phyloP scores from a whole-genome alignment of 2,888 invertebrate species.

The Clostera curtula region DNA sequence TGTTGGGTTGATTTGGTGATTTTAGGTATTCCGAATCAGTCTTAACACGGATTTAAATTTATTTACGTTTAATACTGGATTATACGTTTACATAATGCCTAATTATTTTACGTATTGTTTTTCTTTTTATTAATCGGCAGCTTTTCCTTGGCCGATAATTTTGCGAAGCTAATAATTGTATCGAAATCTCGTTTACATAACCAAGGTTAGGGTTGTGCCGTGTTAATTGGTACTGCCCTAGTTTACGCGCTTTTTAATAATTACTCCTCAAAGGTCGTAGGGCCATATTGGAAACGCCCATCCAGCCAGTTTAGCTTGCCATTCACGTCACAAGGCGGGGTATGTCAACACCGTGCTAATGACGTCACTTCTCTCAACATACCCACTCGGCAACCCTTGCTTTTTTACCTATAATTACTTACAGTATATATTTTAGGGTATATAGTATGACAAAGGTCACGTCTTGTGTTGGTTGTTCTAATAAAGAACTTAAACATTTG shows the following conservation, averaged over 20 bases:
- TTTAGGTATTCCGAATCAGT: too few relatives aligned
- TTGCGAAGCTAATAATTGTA: too few relatives aligned
- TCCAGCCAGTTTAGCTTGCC: slow-evolving; percentile 35
- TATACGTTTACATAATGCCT: too few relatives aligned
- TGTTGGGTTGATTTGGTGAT: too few relatives aligned
- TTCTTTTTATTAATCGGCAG: too few relatives aligned
- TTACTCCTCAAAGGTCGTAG: slow-evolving; percentile 18
- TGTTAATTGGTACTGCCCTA: too few relatives aligned
- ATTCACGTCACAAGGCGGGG: slow-evolving; percentile 61
- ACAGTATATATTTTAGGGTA: slow-evolving; percentile 27
- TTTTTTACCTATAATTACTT: slow-evolving; percentile 50
- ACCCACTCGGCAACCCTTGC: slow-evolving; percentile 56
- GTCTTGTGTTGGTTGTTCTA: slow-evolving; percentile 6
- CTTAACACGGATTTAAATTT: too few relatives aligned
- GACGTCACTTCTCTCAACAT: slow-evolving; percentile 66
- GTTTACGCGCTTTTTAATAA: slow-evolving; percentile 11
- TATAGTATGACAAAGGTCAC: slow-evolving; percentile 17
- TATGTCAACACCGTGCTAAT: slow-evolving; percentile 61
- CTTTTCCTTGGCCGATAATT: too few relatives aligned
- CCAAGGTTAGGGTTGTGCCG: too few relatives aligned
- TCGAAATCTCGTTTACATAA: too few relatives aligned
- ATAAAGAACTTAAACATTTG: background rate
- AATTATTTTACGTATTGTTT: too few relatives aligned
- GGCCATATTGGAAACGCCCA: slow-evolving; percentile 42
- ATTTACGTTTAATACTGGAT: too few relatives aligned